Evolutionary conservation across 2,888 invertebrate species (phyloP), one percentile per base, ranked within the genome.

Genomic region (Phymatocera aterrima): DNA sequence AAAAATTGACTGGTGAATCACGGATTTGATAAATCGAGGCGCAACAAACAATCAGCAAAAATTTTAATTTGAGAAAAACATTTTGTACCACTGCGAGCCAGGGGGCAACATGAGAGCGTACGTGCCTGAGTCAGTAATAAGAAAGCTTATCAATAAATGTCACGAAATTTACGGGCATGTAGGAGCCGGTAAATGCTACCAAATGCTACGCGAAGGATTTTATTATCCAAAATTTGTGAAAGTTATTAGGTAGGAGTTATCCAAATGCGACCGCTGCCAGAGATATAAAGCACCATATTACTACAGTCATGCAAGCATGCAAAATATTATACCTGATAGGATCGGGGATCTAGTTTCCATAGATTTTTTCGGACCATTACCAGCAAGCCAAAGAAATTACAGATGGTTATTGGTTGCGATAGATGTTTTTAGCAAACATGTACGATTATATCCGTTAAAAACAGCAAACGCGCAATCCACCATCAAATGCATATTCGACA

Each of bases 131-230:
- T 1, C 6, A n/a, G 2, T 48, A 1, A 34, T 75, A 1, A 40
- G 57, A 12, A 1, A 8, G 12, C 5, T 75, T 54, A 57, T 75
- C 0, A 57, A 8, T 1, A 57, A 75, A 57, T 75, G 75, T 37
- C 75, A 75, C 12, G 75, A 75, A 28, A 37, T 75, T 1, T 75
- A 75, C 40, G 57, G 75, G 18, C 75, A 75, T 34, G 1, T 31
- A 21, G 75, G 75, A 8, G 57, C 51, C 1, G 12, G 1, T 2
- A 57, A 75, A 37, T 75, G 57, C 15, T 75, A 75, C 21, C 74
- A 43, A 2, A 12, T 48, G 2, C 24, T 72, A 48, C n/a, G n/a
- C n/a, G n/a, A n/a, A n/a, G n/a, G n/a, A n/a, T n/a, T n/a, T n/a
- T n/a, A n/a, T n/a, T n/a, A 46, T 5, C 24, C 57, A 1, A 28